Evolutionary conservation across 2,113 vertebrate species (phyloP), one percentile per base, ranked within the genome.

Genomic region (Perccottus glenii): DNA sequence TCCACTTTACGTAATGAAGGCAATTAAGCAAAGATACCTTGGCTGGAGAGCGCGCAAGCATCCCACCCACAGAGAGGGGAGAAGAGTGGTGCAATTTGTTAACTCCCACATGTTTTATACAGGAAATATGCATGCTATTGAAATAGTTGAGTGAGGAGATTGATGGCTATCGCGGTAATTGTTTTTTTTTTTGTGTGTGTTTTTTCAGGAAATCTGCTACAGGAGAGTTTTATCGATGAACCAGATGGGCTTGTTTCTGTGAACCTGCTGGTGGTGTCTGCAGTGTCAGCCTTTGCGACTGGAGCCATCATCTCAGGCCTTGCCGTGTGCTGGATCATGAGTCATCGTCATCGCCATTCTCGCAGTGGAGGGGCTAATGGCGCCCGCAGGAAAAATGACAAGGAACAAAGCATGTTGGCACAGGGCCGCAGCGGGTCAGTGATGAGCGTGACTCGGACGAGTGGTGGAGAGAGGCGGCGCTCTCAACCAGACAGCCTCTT

Each of bases 241-340:
- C 95, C 95, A 0, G 94, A 95, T 0, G 95, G 96, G 56, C 78
- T 98, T 80, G 96, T 99, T 47, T 99, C 97, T 0, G 93, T 99
- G 60, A 98, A 98, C 89, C 91, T 98, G 11, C 87, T 99, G 89
- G 96, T 98, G 64, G 93, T 96, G 11, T 98, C 96, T 48, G 97
- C 96, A 0, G 95, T 98, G 1, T 96, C 96, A 0, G 97, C 97
- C 11, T 99, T 99, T 15, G 91, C 96, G 68, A 96, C 96, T 0
- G 97, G 97, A 45, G 95, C 96, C 2, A 88, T 95, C 66, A 94
- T 99, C 80, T 98, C 96, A 0, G 97, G 96, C 52, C 94, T 99
- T 81, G 93, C 93, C 16, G 96, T 98, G 60, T 98, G 97, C 87
- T 98, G 96, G 95, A 94, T 96, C 79, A 94, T 98, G 89, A 95